These are phyloP conservation scores for Hermetia illucens DNA, from an alignment of 1,140 invertebrate species.

Conservation along the genomic window DNA sequence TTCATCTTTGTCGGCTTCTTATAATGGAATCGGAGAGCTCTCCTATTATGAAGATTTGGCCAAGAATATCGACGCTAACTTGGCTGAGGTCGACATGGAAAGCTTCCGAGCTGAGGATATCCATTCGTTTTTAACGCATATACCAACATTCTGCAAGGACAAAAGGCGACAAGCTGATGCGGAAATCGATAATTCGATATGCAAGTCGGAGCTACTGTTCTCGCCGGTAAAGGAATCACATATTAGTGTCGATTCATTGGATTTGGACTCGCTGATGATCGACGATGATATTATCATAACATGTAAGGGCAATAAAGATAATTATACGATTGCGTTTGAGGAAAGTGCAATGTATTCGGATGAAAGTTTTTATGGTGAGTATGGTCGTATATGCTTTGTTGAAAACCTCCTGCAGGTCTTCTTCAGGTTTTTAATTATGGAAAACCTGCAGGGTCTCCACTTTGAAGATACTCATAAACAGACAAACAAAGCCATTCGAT, in stretches of 20 bases:
- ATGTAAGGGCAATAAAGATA: conserved; percentile 81
- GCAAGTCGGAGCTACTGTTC: conserved; percentile 78
- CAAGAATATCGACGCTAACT: conserved; percentile 77
- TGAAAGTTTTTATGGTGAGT: conserved; percentile 60
- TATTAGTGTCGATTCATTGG: conserved; percentile 79
- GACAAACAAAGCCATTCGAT: too few relatives aligned
- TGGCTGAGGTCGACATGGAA: conserved; percentile 90
- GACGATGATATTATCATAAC: conserved; percentile 75
- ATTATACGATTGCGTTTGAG: conserved; percentile 89
- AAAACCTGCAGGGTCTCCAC: too few relatives aligned
- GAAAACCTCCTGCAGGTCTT: too few relatives aligned
- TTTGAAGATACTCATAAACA: too few relatives aligned
- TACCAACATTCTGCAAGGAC: conserved; percentile 53
- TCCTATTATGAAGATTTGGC: conserved; percentile 72
- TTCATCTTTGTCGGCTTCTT: conserved; percentile 63
- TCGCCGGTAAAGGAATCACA: conserved; percentile 81
- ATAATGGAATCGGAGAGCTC: conserved; percentile 54
- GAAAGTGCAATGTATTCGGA: conserved; percentile 76
- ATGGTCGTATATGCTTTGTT: too few relatives aligned
- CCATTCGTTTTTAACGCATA: conserved; percentile 62
- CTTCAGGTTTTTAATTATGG: too few relatives aligned
- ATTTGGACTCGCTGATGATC: conserved; percentile 56
- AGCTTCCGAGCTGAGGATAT: conserved; percentile 84
- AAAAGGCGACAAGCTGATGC: conserved; percentile 16
- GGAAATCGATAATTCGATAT: conserved; percentile 47